phyloP scores from a whole-genome alignment of 2,888 invertebrate species.

The Ochropleura plecta region DNA sequence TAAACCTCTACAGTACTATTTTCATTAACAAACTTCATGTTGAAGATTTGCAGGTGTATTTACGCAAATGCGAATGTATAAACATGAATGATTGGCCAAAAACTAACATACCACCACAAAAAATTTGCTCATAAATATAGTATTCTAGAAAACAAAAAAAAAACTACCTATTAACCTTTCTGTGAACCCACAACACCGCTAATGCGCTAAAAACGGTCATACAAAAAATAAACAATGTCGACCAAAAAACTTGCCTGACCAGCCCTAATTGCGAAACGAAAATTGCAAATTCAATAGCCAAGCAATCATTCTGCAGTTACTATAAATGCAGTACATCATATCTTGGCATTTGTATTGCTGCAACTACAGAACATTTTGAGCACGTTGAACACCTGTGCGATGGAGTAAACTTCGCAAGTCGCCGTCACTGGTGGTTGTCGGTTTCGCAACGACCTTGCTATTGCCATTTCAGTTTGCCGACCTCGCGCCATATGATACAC shows the following conservation, averaged over 20 bases:
- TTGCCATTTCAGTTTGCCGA: slow-evolving; percentile 80
- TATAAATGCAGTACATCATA: slow-evolving; percentile 50
- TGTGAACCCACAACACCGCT: slow-evolving; percentile 22
- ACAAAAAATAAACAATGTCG: slow-evolving; percentile 31
- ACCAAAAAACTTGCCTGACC: slow-evolving; percentile 36
- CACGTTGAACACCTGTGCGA: slow-evolving; percentile 55
- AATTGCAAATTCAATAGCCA: slow-evolving; percentile 50
- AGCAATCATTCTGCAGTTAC: slow-evolving; percentile 46
- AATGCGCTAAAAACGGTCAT: slow-evolving; percentile 11
- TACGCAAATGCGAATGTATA: slow-evolving; percentile 3
- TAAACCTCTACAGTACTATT: no score
- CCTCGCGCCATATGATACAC: slow-evolving; percentile 84
- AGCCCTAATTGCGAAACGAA: slow-evolving; percentile 46
- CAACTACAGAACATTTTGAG: slow-evolving; percentile 34
- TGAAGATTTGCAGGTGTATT: not conserved
- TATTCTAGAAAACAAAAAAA: slow-evolving; percentile 34
- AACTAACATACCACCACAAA: not conserved
- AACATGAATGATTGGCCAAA: not conserved
- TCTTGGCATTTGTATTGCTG: slow-evolving; percentile 42
- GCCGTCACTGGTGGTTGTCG: slow-evolving; percentile 55
- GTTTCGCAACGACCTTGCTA: slow-evolving; percentile 81
- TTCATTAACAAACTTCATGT: no score
- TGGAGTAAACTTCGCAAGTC: slow-evolving; percentile 42
- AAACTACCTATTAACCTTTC: slow-evolving; percentile 34
- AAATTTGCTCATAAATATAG: slow-evolving; percentile 13